Base-by-base conservation (phyloP, 1,140 invertebrate genomes). In the Sinonovacula constricta region DNA sequence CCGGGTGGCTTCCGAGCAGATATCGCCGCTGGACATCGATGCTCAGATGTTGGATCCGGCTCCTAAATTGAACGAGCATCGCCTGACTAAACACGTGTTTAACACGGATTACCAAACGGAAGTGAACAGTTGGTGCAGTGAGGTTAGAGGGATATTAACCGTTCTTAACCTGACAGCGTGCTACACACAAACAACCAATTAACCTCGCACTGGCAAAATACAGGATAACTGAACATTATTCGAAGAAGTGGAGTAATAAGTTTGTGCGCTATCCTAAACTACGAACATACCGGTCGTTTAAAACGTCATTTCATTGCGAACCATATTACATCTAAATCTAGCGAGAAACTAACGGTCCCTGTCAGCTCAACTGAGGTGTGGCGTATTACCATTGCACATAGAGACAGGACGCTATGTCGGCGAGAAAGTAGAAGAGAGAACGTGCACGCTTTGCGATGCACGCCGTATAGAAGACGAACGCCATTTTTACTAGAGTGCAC, bases 231-330 rank as follows among this genome's bases (percentile, higher is more conserved):
- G 45, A 31, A n/a, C 26, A 54, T 31, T 54, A 68, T 34, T 18
- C 10, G 34, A 31, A 3, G 2, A 54, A 14, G 0, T 68, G 66
- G 66, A 12, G 5, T 14, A n/a, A 18, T 14, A 22, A 68, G 53
- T 3, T 68, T 2, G 10, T 30, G 33, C 18, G 34, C 14, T 24
- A 54, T 14, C 28, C 51, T n/a, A 68, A 68, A 31, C 18, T 68
- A 54, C 15, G 66, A 31, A 68, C 66, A 68, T 68, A 68, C 49
- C 53, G 3, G 33, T n/a, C 24, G 2, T 68, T 68, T 54, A 68
- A 68, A 36, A 4, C 4, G 1, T 26, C 3, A 28, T 68, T 54
- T n/a, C n/a, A n/a, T n/a, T n/a, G n/a, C n/a, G n/a, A n/a, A n/a
- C n/a, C n/a, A n/a, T n/a, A n/a, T n/a, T n/a, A n/a, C n/a, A n/a